phyloP scores from a whole-genome alignment of 2,113 vertebrate species.

The Vicugna pacos region DNA sequence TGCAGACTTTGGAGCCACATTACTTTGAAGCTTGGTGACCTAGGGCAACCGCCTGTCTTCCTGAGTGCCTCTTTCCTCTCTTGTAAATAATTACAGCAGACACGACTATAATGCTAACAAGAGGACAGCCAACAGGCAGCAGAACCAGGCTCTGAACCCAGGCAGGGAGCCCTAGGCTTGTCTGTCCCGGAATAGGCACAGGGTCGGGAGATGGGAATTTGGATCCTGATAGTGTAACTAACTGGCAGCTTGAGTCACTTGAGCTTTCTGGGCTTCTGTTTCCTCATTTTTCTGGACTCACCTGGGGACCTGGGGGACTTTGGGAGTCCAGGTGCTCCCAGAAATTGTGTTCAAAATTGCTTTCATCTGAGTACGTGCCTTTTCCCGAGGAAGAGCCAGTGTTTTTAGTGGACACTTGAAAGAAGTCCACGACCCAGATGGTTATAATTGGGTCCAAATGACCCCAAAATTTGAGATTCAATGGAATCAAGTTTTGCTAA shows the following conservation, averaged over 20 bases:
- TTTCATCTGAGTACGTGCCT: not conserved
- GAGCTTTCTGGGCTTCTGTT: not conserved
- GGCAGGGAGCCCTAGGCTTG: rapidly evolving
- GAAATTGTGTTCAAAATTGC: not conserved
- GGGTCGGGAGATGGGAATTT: rapidly evolving
- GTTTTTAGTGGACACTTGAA: not conserved
- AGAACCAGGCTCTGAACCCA: not conserved
- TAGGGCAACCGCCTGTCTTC: not conserved
- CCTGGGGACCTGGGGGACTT: not conserved
- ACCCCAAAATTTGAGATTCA: not conserved
- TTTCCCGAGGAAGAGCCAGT: not conserved
- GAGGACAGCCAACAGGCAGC: not conserved
- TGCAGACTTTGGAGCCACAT: not conserved
- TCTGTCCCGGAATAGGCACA: not conserved
- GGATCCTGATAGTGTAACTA: not conserved
- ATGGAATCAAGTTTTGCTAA: constrained; percentile 1
- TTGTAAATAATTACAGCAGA: not conserved
- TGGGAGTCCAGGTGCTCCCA: not conserved
- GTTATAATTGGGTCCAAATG: not conserved
- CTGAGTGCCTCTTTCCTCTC: too few species aligned
- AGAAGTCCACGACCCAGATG: not conserved
- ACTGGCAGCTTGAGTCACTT: not conserved
- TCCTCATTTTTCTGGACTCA: not conserved
- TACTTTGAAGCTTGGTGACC: not conserved
- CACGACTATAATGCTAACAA: not conserved